These are phyloP conservation scores for Protosalanx chinensis DNA, from an alignment of 2,797 vertebrate species.

Conservation along the genomic window DNA sequence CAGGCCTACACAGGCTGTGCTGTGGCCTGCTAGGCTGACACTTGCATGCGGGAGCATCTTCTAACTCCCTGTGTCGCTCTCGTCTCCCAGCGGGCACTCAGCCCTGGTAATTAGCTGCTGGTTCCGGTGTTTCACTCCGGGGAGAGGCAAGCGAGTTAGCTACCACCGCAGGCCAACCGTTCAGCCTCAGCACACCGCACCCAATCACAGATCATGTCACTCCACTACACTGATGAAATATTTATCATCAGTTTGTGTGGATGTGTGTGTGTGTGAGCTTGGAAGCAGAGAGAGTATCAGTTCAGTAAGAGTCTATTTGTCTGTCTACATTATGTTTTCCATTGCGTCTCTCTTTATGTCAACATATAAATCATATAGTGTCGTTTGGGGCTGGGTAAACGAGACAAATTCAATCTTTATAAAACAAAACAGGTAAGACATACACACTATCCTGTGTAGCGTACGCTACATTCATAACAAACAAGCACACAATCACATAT, in stretches of 20 bases:
- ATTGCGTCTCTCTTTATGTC: not conserved
- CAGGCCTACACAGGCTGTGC: not conserved
- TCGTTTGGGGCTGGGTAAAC: not conserved
- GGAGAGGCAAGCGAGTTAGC: slow-evolving; percentile 37
- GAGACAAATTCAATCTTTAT: not conserved
- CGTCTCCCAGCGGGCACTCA: not conserved
- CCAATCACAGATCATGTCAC: slow-evolving; percentile 33
- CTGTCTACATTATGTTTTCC: too few relatives aligned
- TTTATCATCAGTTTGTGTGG: slow-evolving; percentile 6
- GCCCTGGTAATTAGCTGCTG: slow-evolving; percentile 49
- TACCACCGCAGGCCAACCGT: slow-evolving; percentile 50
- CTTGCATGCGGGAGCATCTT: slow-evolving; percentile 23
- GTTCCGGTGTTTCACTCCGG: slow-evolving; percentile 48
- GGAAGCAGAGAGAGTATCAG: not conserved
- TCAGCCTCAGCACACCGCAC: slow-evolving; percentile 25
- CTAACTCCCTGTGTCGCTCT: not conserved
- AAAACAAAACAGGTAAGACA: not conserved
- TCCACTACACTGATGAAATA: slow-evolving; percentile 13
- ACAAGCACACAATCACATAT: slow-evolving; percentile 5
- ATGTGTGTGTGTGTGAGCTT: not conserved
- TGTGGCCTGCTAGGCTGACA: slow-evolving; percentile 42
- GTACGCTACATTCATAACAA: too few relatives aligned
- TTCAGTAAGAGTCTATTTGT: not conserved
- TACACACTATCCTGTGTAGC: not conserved
- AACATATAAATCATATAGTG: not conserved